These are phyloP conservation scores for Ispidina lecontei DNA, from an alignment of 2,797 vertebrate genomes.

Conservation along the genomic window DNA sequence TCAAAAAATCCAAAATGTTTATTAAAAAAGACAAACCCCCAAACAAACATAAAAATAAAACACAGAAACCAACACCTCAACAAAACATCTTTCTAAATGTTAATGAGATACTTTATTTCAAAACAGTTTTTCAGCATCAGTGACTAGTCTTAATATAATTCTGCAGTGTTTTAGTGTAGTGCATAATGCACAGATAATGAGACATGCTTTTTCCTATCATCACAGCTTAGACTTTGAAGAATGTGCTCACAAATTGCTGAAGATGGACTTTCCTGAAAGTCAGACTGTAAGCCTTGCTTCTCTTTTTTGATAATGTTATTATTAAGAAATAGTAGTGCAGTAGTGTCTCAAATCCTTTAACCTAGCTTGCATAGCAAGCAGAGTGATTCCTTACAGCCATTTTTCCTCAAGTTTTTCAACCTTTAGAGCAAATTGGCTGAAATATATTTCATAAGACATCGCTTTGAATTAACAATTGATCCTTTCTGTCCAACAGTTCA, in stretches of 20 bases:
- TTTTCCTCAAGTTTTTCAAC: neutral
- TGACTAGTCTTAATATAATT: neutral
- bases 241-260: slow-evolving; percentile 95
- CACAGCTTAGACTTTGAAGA: slow-evolving; percentile 98
- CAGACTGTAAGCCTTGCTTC: slow-evolving; percentile 86
- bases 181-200: neutral
- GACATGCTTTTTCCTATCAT: slow-evolving; percentile 47
- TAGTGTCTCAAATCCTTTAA: neutral
- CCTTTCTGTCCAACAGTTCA: neutral
- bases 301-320: neutral
- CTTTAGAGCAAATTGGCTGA: neutral
- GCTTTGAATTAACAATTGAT: neutral
- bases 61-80: too few relatives aligned
- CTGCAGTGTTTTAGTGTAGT: neutral
- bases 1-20: neutral
- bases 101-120: neutral
- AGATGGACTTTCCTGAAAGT: slow-evolving; percentile 97
- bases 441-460: neutral
- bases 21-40: neutral
- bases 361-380: neutral
- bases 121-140: neutral
- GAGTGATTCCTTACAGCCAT: neutral
- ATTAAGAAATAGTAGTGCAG: neutral
- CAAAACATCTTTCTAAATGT: neutral
- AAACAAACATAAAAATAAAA: neutral